Percentiles rank a stretch among this genome's conserved stretches.
phyloP scores from a whole-genome alignment of 2,113 vertebrate genomes.

The Misgurnus anguillicaudatus region DNA sequence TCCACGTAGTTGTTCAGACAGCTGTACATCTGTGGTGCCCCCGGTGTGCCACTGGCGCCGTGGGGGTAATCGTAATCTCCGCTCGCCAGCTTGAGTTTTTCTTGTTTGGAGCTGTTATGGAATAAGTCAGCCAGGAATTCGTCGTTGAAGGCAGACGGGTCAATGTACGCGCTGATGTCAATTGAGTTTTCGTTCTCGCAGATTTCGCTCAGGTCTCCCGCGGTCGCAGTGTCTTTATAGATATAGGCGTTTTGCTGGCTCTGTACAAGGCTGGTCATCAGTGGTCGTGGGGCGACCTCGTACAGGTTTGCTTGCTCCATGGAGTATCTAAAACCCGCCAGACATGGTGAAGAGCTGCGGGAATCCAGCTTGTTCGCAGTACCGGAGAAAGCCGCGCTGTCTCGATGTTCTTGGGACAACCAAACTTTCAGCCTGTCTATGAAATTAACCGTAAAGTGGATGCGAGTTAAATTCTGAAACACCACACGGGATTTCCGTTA shows the following conservation, averaged over 20 bases:
- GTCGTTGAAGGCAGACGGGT: constrained; percentile 96
- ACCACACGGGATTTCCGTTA: not conserved
- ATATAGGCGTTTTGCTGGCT: constrained; percentile 75
- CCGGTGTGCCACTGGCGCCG: constrained; percentile 57
- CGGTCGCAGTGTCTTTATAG: constrained; percentile 68
- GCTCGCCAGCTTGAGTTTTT: constrained; percentile 83
- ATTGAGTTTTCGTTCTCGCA: constrained; percentile 97
- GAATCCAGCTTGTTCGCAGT: constrained; percentile 80
- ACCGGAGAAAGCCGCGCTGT: constrained; percentile 57
- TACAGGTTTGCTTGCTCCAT: constrained; percentile 97
- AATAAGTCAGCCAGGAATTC: constrained; percentile 97
- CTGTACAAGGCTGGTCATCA: constrained; percentile 78
- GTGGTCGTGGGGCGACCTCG: constrained; percentile 90
- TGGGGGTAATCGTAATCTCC: constrained; percentile 83
- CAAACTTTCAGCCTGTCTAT: not conserved
- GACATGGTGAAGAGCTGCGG: constrained; percentile 88
- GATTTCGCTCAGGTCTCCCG: constrained; percentile 84
- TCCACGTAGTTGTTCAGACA: constrained; percentile 85
- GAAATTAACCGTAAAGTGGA: constrained; percentile 7
- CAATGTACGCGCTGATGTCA: constrained; percentile 98
- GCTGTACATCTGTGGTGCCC: constrained; percentile 71
- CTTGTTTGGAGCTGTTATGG: constrained; percentile 87
- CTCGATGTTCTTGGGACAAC: constrained; percentile 28
- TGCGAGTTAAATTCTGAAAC: not conserved
- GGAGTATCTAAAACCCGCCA: constrained; percentile 83